A percentile compares a stretch with the other conserved stretches of the same genome.
phyloP scores from a whole-genome alignment of 2,113 vertebrate genomes.

The Alethe diademata region DNA sequence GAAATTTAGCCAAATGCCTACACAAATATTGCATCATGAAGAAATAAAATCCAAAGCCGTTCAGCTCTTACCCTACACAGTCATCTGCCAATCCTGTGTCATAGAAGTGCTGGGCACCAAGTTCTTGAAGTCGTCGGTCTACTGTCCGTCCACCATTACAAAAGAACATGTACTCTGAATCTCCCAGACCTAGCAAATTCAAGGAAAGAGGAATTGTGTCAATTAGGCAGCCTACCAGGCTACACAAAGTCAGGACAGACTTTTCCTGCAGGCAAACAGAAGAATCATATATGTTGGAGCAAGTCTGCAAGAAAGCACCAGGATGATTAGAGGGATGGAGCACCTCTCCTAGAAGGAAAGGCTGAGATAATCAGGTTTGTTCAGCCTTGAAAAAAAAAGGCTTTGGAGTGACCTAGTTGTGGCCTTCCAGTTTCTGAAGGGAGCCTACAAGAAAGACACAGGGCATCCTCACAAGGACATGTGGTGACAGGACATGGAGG shows the following conservation, averaged over 20 bases:
- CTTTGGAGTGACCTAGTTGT: neutral
- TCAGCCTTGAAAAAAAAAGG: neutral
- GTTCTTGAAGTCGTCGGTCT: conserved; percentile 84
- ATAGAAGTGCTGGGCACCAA: conserved; percentile 89
- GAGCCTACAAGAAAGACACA: neutral
- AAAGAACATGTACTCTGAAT: conserved; percentile 93
- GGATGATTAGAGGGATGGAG: too few species aligned
- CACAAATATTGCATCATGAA: neutral
- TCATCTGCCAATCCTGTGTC: conserved; percentile 92
- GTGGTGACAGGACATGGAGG: neutral
- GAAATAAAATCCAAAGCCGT: neutral
- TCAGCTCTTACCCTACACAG: conserved; percentile 84
- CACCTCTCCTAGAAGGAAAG: neutral
- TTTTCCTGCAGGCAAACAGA: neutral
- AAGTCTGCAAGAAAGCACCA: neutral
- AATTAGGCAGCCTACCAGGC: neutral
- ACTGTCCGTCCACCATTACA: conserved; percentile 97
- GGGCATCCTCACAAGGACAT: neutral
- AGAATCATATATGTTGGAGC: neutral
- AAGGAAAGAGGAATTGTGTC: neutral
- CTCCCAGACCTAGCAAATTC: conserved; percentile 84
- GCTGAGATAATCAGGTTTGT: neutral
- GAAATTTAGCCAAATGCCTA: neutral
- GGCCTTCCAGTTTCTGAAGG: neutral
- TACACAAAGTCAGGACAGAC: neutral